These are phyloP conservation scores for Hystrix cristata DNA, from an alignment of 2,113 vertebrate genomes.

Conservation along the genomic window DNA sequence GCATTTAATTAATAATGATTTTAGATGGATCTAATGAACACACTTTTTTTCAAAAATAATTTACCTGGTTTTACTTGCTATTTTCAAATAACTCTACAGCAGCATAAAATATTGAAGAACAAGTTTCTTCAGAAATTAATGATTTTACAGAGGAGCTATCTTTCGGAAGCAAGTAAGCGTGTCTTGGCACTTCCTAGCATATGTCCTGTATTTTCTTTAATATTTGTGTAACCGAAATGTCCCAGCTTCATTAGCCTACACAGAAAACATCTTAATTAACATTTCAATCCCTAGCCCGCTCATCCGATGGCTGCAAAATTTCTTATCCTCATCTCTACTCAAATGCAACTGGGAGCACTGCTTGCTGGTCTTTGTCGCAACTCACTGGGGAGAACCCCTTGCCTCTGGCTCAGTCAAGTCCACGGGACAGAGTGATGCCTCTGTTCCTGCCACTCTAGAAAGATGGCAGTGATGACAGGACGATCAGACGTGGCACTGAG, in stretches of 20 bases:
- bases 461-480: neutral
- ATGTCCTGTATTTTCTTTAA: neutral
- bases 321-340: neutral
- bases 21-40: slow-evolving; percentile 5
- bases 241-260: neutral
- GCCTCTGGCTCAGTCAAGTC: neutral
- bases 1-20: slow-evolving; percentile 15
- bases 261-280: neutral
- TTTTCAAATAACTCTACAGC: slow-evolving; percentile 35
- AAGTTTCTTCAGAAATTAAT: slow-evolving; percentile 50
- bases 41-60: slow-evolving; percentile 9
- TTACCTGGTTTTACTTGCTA: neutral
- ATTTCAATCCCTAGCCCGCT: neutral
- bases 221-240: neutral
- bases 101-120: slow-evolving; percentile 29
- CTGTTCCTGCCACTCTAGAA: neutral
- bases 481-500: neutral
- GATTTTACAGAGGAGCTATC: neutral
- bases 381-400: neutral
- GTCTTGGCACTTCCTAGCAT: neutral
- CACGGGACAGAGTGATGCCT: neutral
- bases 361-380: neutral
- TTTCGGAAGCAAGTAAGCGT: neutral
- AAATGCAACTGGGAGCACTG: neutral
- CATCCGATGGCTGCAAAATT: neutral